phyloP scores from a whole-genome alignment of 2,797 vertebrate species.

The Cryptoblepharus egeriae region DNA sequence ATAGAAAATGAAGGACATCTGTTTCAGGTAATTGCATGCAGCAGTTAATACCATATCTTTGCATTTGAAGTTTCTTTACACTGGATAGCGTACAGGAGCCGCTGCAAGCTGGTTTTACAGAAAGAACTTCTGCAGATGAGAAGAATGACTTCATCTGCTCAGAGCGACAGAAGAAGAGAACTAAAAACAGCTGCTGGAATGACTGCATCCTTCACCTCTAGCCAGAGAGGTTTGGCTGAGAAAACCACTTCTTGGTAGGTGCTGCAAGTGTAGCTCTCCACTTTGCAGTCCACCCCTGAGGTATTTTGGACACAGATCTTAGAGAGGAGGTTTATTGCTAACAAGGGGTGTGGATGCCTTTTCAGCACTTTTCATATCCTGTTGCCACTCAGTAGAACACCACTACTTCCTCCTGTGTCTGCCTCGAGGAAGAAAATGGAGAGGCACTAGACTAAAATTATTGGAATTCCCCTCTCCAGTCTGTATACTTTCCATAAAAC shows the following conservation, averaged over 20 bases:
- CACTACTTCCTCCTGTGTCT: slow-evolving; percentile 15
- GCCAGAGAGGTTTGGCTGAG: slow-evolving; percentile 14
- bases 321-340: background rate
- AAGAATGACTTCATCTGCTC: background rate
- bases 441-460: slow-evolving; percentile 14
- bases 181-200: slow-evolving; percentile 17
- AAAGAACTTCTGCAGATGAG: background rate
- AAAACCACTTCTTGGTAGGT: slow-evolving; percentile 11
- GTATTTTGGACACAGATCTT: slow-evolving; percentile 15
- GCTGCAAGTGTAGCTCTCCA: background rate
- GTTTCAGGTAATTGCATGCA: background rate
- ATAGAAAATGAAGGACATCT: no score
- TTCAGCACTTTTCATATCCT: background rate
- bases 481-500: background rate
- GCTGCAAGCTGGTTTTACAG: slow-evolving; percentile 9
- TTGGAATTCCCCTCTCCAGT: background rate
- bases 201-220: slow-evolving; percentile 12
- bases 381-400: slow-evolving; percentile 9
- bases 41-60: background rate
- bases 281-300: background rate
- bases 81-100: background rate
- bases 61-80: background rate
- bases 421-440: slow-evolving; percentile 37
- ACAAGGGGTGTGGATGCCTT: slow-evolving; percentile 14
- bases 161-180: background rate